Percentiles rank a stretch among this genome's conserved stretches.
These are phyloP conservation scores for Epinephelus coioides DNA, from an alignment of 2,797 vertebrate genomes.

Conservation along the genomic window DNA sequence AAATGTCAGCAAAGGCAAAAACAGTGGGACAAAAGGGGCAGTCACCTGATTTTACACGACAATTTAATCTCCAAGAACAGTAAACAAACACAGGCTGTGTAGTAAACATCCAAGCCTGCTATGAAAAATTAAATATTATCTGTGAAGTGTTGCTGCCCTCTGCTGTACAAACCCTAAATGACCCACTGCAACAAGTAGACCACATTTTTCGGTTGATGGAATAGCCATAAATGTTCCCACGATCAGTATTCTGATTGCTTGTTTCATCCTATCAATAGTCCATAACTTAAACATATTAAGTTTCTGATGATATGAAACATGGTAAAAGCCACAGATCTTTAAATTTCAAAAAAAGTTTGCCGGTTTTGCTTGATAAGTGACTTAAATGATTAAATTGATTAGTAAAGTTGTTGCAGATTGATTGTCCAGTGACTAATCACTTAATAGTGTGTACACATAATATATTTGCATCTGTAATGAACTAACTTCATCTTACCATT, in stretches of 20 bases:
- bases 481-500: too few relatives aligned
- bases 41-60: background rate
- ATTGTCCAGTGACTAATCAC: too few relatives aligned
- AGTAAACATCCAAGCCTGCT: background rate
- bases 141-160: slow-evolving; percentile 59
- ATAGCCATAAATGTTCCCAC: background rate
- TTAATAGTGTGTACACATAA: too few relatives aligned
- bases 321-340: background rate
- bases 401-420: too few relatives aligned
- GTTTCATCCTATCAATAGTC: background rate
- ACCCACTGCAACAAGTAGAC: background rate
- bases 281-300: background rate
- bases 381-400: too few relatives aligned
- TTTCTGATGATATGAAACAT: background rate
- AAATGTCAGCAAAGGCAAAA: background rate
- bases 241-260: background rate
- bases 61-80: background rate
- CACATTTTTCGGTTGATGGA: too few relatives aligned
- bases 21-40: background rate
- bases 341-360: background rate
- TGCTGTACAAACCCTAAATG: slow-evolving; percentile 50
- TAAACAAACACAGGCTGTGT: background rate
- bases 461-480: too few relatives aligned
- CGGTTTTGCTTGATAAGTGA: background rate
- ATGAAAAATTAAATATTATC: background rate